Percentiles rank a stretch among this genome's conserved stretches.
These are phyloP conservation scores for Trachops cirrhosus DNA, from an alignment of 2,797 vertebrate species.

Conservation along the genomic window DNA sequence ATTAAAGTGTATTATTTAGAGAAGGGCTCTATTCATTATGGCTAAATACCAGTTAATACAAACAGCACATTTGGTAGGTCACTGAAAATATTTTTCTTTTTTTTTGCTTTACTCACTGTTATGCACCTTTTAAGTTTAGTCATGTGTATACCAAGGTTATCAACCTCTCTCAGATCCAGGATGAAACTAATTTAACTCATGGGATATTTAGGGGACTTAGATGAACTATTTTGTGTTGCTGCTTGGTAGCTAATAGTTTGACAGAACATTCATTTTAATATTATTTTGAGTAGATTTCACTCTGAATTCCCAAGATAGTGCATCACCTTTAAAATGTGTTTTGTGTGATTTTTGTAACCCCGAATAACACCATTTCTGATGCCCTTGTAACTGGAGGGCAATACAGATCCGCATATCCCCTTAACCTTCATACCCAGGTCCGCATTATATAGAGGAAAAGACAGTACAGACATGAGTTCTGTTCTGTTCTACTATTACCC, in stretches of 20 bases:
- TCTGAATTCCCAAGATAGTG: background rate
- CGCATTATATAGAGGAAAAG: background rate
- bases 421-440: background rate
- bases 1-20: background rate
- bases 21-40: background rate
- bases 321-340: background rate
- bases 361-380: background rate
- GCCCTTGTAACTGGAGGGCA: background rate
- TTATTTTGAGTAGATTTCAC: conserved; percentile 23
- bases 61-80: background rate
- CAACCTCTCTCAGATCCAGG: background rate
- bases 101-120: background rate
- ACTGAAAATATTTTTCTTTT: background rate
- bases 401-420: background rate
- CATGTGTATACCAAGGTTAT: background rate
- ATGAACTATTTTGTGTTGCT: background rate
- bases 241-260: background rate
- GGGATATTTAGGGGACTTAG: background rate
- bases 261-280: background rate
- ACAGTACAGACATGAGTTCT: background rate
- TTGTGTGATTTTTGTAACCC: background rate
- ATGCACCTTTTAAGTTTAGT: background rate
- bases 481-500: background rate
- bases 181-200: background rate
- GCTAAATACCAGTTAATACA: background rate